Evolutionary conservation across 2,888 invertebrate species (phyloP).

Genomic region (Hydropsyche betteni): DNA sequence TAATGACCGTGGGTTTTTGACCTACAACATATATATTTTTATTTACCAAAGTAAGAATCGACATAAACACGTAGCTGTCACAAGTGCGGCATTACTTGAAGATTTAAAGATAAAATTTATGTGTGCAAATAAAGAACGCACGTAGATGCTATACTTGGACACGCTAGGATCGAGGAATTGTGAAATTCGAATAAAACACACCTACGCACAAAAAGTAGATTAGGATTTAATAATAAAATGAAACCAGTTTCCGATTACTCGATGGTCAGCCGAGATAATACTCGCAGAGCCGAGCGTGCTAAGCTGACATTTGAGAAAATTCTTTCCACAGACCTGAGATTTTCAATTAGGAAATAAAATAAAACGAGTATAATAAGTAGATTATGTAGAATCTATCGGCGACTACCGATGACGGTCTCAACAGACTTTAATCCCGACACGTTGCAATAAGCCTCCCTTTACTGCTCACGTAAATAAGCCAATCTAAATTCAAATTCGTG

Average conservation of each 20-base stretch:
- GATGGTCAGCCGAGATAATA: slow-evolving; percentile 22
- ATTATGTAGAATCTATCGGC: slow-evolving; percentile 5
- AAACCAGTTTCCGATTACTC: slow-evolving; percentile 22
- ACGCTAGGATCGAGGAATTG: background rate
- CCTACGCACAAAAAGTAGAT: slow-evolving; percentile 23
- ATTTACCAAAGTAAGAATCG: too few relatives aligned
- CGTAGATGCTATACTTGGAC: background rate
- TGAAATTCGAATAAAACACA: slow-evolving; percentile 2
- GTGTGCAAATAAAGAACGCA: background rate
- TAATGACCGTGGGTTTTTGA: too few relatives aligned
- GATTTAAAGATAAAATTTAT: too few relatives aligned
- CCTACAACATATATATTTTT: too few relatives aligned
- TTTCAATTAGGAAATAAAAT: background rate
- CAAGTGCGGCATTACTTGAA: too few relatives aligned
- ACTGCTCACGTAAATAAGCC: slow-evolving; percentile 47
- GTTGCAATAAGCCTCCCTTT: slow-evolving; percentile 36
- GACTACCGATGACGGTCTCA: background rate
- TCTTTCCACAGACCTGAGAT: too few relatives aligned
- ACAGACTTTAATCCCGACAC: slow-evolving; percentile 36
- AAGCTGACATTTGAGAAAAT: too few relatives aligned
- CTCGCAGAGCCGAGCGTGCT: background rate
- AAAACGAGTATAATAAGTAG: background rate
- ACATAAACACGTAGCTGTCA: too few relatives aligned
- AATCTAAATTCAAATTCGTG: slow-evolving; percentile 50
- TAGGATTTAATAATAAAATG: slow-evolving; percentile 15